phyloP scores from a whole-genome alignment of 2,888 invertebrate genomes.

The Muscina levida region DNA sequence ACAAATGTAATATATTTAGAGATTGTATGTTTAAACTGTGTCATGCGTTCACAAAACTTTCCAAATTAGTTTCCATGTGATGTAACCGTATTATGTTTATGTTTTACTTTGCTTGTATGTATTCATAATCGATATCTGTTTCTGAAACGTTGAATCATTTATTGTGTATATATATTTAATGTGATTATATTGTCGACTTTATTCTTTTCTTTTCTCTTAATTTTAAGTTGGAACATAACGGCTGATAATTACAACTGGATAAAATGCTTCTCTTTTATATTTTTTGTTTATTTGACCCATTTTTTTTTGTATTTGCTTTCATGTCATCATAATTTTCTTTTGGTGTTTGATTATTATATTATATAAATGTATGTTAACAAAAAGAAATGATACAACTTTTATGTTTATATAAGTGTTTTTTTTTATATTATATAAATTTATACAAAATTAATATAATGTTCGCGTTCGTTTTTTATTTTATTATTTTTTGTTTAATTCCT shows the following conservation, averaged over 20 bases:
- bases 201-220: not conserved
- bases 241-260: not conserved
- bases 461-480: not conserved
- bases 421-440: not conserved
- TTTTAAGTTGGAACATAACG: not conserved
- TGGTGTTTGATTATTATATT: slow-evolving; percentile 1
- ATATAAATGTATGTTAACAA: not conserved
- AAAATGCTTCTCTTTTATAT: not conserved
- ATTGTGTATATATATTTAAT: slow-evolving; percentile 7
- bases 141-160: slow-evolving; percentile 1
- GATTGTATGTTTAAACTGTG: too few species aligned
- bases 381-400: not conserved
- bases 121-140: not conserved
- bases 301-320: not conserved
- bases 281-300: not conserved
- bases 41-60: too few species aligned
- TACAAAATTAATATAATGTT: not conserved
- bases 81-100: too few species aligned
- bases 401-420: slow-evolving; percentile 1
- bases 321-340: not conserved
- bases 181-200: too few species aligned
- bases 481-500: not conserved
- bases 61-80: too few species aligned
- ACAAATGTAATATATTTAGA: too few species aligned
- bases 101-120: too few species aligned